phyloP scores from a whole-genome alignment of 1,140 invertebrate genomes.

The Archegozetes longisetosus region DNA sequence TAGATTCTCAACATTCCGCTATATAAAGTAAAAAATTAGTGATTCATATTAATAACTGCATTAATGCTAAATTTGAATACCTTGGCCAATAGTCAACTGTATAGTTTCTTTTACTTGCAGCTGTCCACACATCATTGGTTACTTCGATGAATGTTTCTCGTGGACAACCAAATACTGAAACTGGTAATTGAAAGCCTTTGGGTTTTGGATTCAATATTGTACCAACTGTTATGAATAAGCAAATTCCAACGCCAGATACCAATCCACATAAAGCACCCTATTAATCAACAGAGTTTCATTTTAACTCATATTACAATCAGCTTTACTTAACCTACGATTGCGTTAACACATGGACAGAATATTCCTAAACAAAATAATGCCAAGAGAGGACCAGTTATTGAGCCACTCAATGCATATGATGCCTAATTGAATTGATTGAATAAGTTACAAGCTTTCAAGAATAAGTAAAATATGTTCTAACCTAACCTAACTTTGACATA shows the following conservation, averaged over 20 bases:
- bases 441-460: neutral
- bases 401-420: neutral
- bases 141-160: neutral
- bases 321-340: neutral
- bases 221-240: conserved; percentile 3
- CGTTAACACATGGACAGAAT: conserved; percentile 1
- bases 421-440: neutral
- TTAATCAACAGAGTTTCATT: neutral
- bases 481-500: too few relatives aligned
- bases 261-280: conserved; percentile 1
- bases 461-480: too few relatives aligned
- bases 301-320: neutral
- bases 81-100: neutral
- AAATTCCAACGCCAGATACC: neutral
- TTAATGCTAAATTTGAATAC: neutral
- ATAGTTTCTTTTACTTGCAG: neutral
- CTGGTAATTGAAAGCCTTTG: neutral
- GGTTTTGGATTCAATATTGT: neutral
- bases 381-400: conserved; percentile 1
- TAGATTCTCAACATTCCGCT: neutral
- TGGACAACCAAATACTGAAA: neutral
- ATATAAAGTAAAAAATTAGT: neutral
- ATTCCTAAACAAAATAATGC: conserved; percentile 7
- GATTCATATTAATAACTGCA: neutral
- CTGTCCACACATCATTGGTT: neutral